Base-by-base conservation (phyloP, 2,797 vertebrate genomes). In the Petrocephalus schoutedeni region DNA sequence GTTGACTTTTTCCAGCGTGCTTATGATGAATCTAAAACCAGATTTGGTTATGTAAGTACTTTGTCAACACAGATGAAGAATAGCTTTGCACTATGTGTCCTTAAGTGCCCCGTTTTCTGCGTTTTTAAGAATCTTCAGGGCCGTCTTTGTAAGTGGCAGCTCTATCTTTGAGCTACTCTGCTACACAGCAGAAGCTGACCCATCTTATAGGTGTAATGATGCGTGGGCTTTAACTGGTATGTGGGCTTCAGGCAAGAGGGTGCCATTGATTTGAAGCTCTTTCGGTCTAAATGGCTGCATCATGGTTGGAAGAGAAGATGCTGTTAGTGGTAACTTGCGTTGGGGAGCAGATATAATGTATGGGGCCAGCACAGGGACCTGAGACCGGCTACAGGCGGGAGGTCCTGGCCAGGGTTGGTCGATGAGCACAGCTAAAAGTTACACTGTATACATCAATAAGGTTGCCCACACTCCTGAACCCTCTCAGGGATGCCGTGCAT, bases 11-110 rank as follows among this genome's bases (percentile, higher is more conserved):
- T 87, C 59, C 61, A 87, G 61, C 4, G 14, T 23, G 0, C 86
- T 36, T 74, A 36, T 87, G 86, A 71, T 71, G 23, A 51, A 87
- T 87, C 7, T 87, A 49, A 87, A 54, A 32, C 86, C 56, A 61
- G 9, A 36, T 54, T 8, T 32, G 23, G 45, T 67, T 71, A 87
- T 67, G 49, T 0, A 87, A 71, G 32, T 71, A 71, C 86, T 87
- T 67, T 67, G 86, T 87, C 86, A 87, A 54, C 86, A 71, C 9
- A 54, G 49, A n/a, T 32, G 49, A 67, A 74, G 61, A 32, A 21
- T 10, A 10, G 0, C 23, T 19, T 53, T 1, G 1, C 4, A 67
- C 85, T 21, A 16, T 4, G 14, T 32, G 59, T 71, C 86, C 61
- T 71, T 4, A 53, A 74, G 57, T 53, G 14, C 21, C 56, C 87